These are phyloP conservation scores for Pachliopta kotzebuea DNA, from an alignment of 2,888 invertebrate species.

Conservation along the genomic window DNA sequence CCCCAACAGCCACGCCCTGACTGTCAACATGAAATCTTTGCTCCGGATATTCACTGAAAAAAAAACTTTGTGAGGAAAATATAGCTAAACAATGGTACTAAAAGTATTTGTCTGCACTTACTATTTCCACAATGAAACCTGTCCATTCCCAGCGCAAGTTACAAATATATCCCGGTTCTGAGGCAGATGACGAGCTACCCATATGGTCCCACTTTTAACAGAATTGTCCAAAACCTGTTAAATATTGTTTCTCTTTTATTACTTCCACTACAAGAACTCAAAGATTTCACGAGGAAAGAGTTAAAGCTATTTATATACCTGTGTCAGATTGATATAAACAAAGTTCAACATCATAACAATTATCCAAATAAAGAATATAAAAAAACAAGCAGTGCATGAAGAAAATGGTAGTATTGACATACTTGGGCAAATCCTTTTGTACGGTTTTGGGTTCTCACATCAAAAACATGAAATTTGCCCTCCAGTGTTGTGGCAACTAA, in stretches of 20 bases:
- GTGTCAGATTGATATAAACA: no score
- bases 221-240: conserved; percentile 63
- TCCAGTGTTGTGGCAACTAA: conserved; percentile 94
- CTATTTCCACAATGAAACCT: conserved; percentile 98
- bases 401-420: conserved; percentile 30
- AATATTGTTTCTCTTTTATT: not conserved
- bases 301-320: no score
- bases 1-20: conserved; percentile 87
- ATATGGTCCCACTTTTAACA: conserved; percentile 88
- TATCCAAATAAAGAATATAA: no score
- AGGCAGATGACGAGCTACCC: conserved; percentile 93
- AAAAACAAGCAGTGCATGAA: no score
- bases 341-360: no score
- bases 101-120: conserved; percentile 71
- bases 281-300: no score
- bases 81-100: no score
- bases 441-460: conserved; percentile 92
- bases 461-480: conserved; percentile 93
- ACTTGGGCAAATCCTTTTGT: conserved; percentile 91
- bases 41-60: conserved; percentile 84
- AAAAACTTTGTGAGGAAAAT: not conserved
- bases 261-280: no score
- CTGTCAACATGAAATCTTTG: conserved; percentile 85
- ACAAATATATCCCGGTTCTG: conserved; percentile 96
- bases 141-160: conserved; percentile 94